phyloP scores from a whole-genome alignment of 2,888 invertebrate genomes.

The Xestoiulus laeticollis region DNA sequence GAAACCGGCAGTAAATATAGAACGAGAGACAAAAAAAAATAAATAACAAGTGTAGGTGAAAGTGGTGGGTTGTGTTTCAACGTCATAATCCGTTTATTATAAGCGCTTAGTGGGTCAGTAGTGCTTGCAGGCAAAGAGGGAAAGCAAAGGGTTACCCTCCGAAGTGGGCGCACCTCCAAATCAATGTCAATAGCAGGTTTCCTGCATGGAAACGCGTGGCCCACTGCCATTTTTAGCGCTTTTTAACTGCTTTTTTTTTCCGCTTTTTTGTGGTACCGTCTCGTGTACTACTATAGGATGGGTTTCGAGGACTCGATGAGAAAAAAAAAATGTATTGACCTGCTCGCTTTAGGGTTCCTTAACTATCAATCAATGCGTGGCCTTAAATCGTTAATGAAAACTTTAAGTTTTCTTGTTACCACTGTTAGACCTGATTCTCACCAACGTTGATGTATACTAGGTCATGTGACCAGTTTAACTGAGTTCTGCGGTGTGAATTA shows the following conservation, averaged over 20 bases:
- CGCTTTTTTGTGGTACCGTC: no score
- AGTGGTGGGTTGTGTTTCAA: neutral
- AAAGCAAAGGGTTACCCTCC: neutral
- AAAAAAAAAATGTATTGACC: neutral
- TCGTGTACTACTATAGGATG: no score
- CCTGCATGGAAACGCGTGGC: neutral
- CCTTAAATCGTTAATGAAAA: no score
- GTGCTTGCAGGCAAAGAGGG: slow-evolving; percentile 5
- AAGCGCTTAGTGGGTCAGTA: slow-evolving; percentile 3
- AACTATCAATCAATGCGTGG: no score
- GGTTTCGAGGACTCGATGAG: neutral
- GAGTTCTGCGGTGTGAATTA: no score
- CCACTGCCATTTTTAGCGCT: slow-evolving; percentile 4
- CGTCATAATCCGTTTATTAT: slow-evolving; percentile 14
- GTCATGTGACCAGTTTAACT: no score
- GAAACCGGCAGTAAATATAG: neutral
- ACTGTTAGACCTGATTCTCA: no score
- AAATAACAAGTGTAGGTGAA: neutral
- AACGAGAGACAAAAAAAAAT: neutral
- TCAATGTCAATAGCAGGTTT: slow-evolving; percentile 8
- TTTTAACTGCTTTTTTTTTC: neutral
- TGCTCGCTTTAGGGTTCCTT: no score
- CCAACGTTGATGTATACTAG: no score
- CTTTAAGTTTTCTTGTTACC: no score
- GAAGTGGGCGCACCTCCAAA: neutral